Evolutionary conservation across 2,888 invertebrate genomes (phyloP).

Genomic region (Drosophila cracens): DNA sequence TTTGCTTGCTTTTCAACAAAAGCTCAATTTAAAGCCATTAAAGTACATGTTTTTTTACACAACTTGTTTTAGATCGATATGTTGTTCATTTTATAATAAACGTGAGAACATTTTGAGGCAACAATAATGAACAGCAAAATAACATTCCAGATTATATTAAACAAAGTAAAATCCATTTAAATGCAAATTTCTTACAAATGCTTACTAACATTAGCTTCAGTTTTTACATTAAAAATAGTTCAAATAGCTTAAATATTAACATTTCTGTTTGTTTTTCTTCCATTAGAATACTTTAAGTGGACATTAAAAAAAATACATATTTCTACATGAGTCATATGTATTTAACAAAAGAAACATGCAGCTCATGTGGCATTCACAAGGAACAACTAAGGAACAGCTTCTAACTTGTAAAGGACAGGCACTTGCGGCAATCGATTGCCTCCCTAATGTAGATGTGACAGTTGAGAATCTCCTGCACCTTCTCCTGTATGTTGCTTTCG

Average conservation of each 20-base stretch:
- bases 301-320: not conserved
- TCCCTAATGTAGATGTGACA: slow-evolving; percentile 48
- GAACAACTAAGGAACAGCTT: not conserved
- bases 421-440: slow-evolving; percentile 55
- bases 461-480: slow-evolving; percentile 87
- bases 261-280: not conserved
- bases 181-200: not conserved
- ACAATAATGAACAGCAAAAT: not conserved
- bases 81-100: not conserved
- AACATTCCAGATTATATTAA: not conserved
- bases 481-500: slow-evolving; percentile 88
- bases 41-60: not conserved
- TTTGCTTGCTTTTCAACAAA: slow-evolving; percentile 4
- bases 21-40: not conserved
- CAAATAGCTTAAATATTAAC: not conserved
- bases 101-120: not conserved
- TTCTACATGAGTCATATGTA: not conserved
- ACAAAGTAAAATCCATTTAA: not conserved
- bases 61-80: not conserved
- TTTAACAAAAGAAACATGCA: not conserved
- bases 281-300: not conserved
- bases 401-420: not conserved
- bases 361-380: not conserved
- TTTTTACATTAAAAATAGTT: not conserved
- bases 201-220: not conserved